Base-by-base conservation (phyloP, 2,797 vertebrate genomes). In the Aphelocoma californica region DNA sequence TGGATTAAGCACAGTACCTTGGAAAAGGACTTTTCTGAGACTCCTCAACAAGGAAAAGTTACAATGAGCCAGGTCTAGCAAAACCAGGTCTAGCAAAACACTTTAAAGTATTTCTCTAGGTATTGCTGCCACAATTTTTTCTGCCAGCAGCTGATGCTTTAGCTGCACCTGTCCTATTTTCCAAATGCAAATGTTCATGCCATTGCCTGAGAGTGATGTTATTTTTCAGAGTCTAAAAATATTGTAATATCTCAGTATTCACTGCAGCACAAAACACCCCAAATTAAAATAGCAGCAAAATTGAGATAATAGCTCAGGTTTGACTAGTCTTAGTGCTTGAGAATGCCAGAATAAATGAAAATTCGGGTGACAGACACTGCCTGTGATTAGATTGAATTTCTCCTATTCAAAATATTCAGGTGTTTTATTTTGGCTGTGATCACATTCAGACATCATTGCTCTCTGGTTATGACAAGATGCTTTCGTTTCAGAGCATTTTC, bases 141-240 rank as follows among this genome's bases (percentile, higher is more conserved):
- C 65, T 85, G 60, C 57, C 78, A 91, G 74, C n/a, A 95, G 83
- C 54, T 78, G 88, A 53, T 56, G 42, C 12, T 88, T 75, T 23
- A 65, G 10, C 48, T 87, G 48, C 81, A 91, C 69, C 57, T 90
- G 75, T 29, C 53, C 48, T n/a, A 50, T 83, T 83, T 66, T 75
- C 50, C 28, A 21, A 45, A 73, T 73, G 53, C 57, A 81, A 73
- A 75, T 92, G 44, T 34, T 86, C 12, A 0, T 67, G 45, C 21
- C 24, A 13, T 29, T 69, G 36, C 45, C 36, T 60, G n/a, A 32
- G 42, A 50, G 23, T 34, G 53, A 26, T 18, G 61, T 36, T 83
- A 15, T 60, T 92, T 92, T 79, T 54, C 64, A 60, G 57, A 36
- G 24, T 36, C 79, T 94, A 91, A 88, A 89, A 92, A 82, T 71